phyloP scores from a whole-genome alignment of 2,113 vertebrate genomes.

The Gallinago undulata region DNA sequence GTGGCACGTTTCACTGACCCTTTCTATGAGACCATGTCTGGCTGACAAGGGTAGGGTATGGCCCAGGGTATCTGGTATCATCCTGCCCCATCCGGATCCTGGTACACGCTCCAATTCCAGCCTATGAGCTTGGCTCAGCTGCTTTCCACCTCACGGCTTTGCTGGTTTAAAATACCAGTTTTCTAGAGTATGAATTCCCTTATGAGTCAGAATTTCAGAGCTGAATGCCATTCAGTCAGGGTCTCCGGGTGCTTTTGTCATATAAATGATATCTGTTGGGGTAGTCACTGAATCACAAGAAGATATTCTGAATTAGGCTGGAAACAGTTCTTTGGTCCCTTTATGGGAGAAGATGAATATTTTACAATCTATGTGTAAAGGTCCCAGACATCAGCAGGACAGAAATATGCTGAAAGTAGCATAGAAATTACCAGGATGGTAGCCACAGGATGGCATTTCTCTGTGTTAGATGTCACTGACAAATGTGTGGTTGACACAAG shows the following conservation, averaged over 20 bases:
- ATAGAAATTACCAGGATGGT: neutral
- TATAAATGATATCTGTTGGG: neutral
- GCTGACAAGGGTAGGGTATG: neutral
- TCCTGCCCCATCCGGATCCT: neutral
- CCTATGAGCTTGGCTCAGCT: neutral
- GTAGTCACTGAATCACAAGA: neutral
- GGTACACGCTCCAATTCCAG: neutral
- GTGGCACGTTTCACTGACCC: fast-evolving
- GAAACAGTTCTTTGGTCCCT: neutral
- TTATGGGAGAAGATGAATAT: neutral
- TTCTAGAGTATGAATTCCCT: neutral
- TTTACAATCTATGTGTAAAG: neutral
- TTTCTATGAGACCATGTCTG: fast-evolving
- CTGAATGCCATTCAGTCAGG: neutral
- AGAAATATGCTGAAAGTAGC: neutral
- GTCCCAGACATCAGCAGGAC: neutral
- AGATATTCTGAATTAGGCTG: neutral
- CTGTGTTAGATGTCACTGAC: neutral
- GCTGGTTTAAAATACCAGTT: neutral
- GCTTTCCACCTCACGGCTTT: neutral
- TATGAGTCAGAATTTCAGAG: neutral
- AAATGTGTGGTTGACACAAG: fast-evolving
- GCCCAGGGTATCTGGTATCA: fast-evolving
- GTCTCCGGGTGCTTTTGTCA: neutral
- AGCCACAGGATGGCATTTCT: neutral